Conservation (phyloP, 2,888 invertebrate genomes). For the Temnothorax ravouxi region DNA sequence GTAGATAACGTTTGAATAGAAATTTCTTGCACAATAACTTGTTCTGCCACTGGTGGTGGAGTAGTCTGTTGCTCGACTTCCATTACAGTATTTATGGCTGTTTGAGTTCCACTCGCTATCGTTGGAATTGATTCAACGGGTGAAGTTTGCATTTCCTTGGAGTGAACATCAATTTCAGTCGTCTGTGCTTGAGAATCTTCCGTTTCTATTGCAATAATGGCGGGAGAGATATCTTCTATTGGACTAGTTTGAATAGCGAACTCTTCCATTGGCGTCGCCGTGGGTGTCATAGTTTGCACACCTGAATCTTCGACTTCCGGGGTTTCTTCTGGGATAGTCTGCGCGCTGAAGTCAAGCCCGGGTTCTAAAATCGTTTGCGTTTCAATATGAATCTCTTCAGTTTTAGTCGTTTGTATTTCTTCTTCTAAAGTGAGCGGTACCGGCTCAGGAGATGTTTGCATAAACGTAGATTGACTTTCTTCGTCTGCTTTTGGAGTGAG, state of each 20-base stretch:
- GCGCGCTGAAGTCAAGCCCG: conserved; percentile 67
- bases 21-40: conserved; percentile 82
- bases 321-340: conserved; percentile 72
- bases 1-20: conserved; percentile 86
- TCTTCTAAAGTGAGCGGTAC: conserved; percentile 81
- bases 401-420: conserved; percentile 87
- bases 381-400: conserved; percentile 86
- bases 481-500: conserved; percentile 69
- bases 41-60: conserved; percentile 77
- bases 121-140: conserved; percentile 82
- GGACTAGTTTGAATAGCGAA: conserved; percentile 85
- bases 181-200: conserved; percentile 87
- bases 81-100: conserved; percentile 83
- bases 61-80: conserved; percentile 83
- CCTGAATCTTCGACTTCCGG: conserved; percentile 87
- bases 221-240: conserved; percentile 86
- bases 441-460: conserved; percentile 71
- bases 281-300: conserved; percentile 86
- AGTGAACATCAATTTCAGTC: conserved; percentile 69
- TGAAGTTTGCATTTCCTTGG: conserved; percentile 81
- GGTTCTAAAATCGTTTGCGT: conserved; percentile 89
- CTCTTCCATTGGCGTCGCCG: conserved; percentile 82
- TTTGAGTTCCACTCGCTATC: conserved; percentile 88
- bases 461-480: conserved; percentile 3
- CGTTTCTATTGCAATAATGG: conserved; percentile 73